Conservation (phyloP, 2,113 vertebrate species). For the Notiomystis cincta region DNA sequence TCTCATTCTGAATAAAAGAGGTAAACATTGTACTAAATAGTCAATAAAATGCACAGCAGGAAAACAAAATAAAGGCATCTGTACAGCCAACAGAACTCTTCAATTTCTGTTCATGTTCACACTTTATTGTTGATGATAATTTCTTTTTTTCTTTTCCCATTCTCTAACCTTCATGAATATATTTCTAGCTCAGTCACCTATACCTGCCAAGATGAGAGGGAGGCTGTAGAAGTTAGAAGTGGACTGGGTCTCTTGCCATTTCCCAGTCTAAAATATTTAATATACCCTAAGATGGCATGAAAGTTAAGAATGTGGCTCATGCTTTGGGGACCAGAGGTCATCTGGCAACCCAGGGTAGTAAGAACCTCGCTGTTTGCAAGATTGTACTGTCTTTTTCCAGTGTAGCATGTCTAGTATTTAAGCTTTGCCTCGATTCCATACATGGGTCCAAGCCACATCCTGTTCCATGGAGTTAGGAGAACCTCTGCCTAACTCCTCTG, state of each 20-base stretch:
- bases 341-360: background rate
- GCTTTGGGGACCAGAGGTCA: background rate
- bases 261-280: background rate
- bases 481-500: background rate
- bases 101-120: background rate
- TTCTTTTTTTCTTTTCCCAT: background rate
- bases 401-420: background rate
- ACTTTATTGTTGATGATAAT: background rate
- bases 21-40: background rate
- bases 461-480: constrained; percentile 10
- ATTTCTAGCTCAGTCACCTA: background rate
- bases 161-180: background rate
- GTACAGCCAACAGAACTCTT: background rate
- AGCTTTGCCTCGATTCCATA: background rate
- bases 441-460: constrained; percentile 42
- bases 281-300: background rate
- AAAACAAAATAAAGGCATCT: background rate
- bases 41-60: background rate
- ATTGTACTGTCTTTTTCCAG: background rate
- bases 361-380: background rate
- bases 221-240: background rate
- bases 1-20: background rate
- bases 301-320: background rate
- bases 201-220: background rate
- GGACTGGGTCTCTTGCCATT: background rate